Conservation (phyloP, 2,113 vertebrate genomes). For the Chaetops frenatus region DNA sequence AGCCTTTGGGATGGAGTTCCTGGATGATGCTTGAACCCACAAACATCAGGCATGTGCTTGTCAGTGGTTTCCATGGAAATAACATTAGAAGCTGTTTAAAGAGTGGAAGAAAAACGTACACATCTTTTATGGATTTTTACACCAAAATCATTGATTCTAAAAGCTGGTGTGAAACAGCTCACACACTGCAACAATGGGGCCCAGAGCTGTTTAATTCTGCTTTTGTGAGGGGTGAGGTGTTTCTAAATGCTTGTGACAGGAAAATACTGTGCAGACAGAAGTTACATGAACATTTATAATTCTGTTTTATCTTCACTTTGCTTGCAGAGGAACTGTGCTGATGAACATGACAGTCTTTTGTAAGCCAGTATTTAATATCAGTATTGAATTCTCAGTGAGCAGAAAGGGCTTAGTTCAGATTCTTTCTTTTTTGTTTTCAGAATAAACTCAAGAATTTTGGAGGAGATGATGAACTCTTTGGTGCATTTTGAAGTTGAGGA, state of each 20-base stretch:
- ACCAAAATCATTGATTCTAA: not conserved
- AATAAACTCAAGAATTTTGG: not conserved
- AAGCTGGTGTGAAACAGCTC: not conserved
- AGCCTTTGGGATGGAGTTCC: not conserved
- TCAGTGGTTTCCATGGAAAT: slow-evolving; percentile 33
- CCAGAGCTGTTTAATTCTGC: not conserved
- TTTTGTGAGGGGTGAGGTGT: not conserved
- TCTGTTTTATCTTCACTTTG: not conserved
- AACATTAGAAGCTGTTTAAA: not conserved
- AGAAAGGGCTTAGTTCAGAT: not conserved
- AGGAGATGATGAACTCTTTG: not conserved
- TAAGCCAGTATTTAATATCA: not conserved
- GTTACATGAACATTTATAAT: not conserved
- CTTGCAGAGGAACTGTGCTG: not conserved
- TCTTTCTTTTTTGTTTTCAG: not conserved
- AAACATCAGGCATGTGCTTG: not conserved
- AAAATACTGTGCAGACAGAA: not conserved
- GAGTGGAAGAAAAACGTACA: not conserved
- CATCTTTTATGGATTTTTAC: not conserved
- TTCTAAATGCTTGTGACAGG: not conserved
- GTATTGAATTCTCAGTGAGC: not conserved
- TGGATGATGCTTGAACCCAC: not conserved
- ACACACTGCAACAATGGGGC: not conserved
- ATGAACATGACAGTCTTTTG: not conserved
- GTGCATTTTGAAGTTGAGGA: not conserved